Percentiles rank a stretch among this genome's conserved stretches.
Evolutionary conservation across 2,797 vertebrate genomes (phyloP).

Genomic region (Silurus aristotelis): DNA sequence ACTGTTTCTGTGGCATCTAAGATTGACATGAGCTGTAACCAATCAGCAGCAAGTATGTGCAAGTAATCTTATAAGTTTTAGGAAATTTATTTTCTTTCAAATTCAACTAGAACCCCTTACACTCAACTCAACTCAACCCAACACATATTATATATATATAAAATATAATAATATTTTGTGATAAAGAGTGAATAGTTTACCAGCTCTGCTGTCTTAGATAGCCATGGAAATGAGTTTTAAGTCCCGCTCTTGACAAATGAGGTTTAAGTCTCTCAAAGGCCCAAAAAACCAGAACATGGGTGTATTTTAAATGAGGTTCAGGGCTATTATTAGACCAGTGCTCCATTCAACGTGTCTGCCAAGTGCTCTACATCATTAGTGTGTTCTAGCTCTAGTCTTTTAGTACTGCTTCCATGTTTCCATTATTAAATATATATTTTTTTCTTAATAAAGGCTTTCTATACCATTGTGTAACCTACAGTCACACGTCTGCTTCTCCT

Average conservation of each 20-base stretch:
- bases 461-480: neutral
- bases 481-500: slow-evolving; percentile 20
- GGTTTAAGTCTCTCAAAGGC: slow-evolving; percentile 19
- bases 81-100: neutral
- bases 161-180: neutral
- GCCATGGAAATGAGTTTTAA: slow-evolving; percentile 16
- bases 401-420: slow-evolving; percentile 2
- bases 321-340: slow-evolving; percentile 36
- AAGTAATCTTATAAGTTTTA: neutral
- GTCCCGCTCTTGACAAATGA: slow-evolving; percentile 14
- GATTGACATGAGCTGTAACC: neutral
- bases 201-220: neutral
- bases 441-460: neutral
- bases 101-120: neutral
- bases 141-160: no score
- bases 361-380: slow-evolving; percentile 21
- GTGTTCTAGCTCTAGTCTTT: neutral
- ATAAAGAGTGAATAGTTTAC: neutral
- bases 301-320: slow-evolving; percentile 38
- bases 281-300: slow-evolving; percentile 23
- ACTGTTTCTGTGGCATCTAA: neutral
- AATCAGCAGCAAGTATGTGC: neutral
- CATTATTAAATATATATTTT: neutral
- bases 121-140: no score
- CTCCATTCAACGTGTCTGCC: slow-evolving; percentile 31